Evolutionary conservation across 2,113 vertebrate species (phyloP).

Genomic region (Protobothrops flavoviridis): DNA sequence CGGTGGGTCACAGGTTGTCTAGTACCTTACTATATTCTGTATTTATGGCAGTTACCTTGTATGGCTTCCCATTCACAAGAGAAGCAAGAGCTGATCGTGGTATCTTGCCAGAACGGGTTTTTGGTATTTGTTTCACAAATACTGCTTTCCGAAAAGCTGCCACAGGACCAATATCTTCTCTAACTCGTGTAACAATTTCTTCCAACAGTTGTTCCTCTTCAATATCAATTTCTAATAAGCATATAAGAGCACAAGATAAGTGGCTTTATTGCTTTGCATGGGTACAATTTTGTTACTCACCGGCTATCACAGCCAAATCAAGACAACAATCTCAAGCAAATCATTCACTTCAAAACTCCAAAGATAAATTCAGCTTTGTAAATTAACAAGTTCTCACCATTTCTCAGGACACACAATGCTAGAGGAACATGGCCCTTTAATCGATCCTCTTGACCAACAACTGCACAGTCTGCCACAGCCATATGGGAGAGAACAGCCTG

Average conservation of each 20-base stretch:
- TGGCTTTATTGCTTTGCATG: neutral
- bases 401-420: constrained; percentile 86
- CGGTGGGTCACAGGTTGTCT: neutral
- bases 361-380: neutral
- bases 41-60: constrained; percentile 73
- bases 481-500: constrained; percentile 84
- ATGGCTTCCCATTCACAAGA: constrained; percentile 87
- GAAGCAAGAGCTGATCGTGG: constrained; percentile 85
- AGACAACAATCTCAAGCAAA: neutral
- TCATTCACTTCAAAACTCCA: neutral
- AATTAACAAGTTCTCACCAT: constrained; percentile 72
- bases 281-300: neutral
- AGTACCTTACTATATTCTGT: fast-evolving
- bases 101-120: constrained; percentile 95
- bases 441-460: constrained; percentile 88
- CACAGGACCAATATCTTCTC: constrained; percentile 86
- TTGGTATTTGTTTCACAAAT: constrained; percentile 86
- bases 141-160: constrained; percentile 87
- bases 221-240: constrained; percentile 71
- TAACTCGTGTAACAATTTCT: constrained; percentile 83
- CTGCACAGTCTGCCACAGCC: constrained; percentile 89
- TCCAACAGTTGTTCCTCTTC: constrained; percentile 65
- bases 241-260: constrained; percentile 17
- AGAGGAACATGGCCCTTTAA: constrained; percentile 91
- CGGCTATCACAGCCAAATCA: too few species aligned